phyloP scores from a whole-genome alignment of 2,797 vertebrate genomes.

The Labroides dimidiatus region DNA sequence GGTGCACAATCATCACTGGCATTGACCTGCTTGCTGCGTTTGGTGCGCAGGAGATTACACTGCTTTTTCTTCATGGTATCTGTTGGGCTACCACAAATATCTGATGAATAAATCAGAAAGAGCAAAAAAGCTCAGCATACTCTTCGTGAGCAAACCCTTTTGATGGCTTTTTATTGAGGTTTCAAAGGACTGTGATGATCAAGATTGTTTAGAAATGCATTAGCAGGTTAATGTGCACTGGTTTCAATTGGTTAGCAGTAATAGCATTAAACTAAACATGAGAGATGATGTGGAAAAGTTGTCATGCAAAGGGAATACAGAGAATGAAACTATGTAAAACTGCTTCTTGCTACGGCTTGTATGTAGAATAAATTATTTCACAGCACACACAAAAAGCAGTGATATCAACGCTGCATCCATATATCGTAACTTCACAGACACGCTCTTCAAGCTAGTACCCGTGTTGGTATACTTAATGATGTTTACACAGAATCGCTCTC shows the following conservation, averaged over 20 bases:
- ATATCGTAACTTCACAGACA: neutral
- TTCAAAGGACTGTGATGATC: neutral
- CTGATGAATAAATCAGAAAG: conserved; percentile 42
- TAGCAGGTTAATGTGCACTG: neutral
- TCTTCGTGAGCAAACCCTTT: neutral
- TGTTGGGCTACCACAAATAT: conserved; percentile 12
- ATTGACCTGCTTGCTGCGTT: conserved; percentile 48
- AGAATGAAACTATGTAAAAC: conserved; percentile 9
- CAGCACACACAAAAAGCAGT: too few species aligned
- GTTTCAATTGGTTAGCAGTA: neutral
- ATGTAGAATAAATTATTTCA: too few species aligned
- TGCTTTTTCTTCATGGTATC: conserved; percentile 71
- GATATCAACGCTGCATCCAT: neutral
- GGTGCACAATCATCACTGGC: conserved; percentile 15
- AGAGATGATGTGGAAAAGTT: neutral
- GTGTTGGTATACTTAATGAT: neutral
- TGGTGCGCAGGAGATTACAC: conserved; percentile 50
- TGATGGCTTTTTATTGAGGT: neutral
- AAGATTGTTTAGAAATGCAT: neutral
- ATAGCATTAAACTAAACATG: neutral
- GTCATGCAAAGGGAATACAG: neutral
- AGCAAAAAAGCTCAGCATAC: neutral
- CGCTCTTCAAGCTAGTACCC: neutral
- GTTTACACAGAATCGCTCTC: conserved; percentile 47
- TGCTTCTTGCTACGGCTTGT: too few species aligned